phyloP scores from a whole-genome alignment of 2,797 vertebrate genomes.

The Tinamus major region DNA sequence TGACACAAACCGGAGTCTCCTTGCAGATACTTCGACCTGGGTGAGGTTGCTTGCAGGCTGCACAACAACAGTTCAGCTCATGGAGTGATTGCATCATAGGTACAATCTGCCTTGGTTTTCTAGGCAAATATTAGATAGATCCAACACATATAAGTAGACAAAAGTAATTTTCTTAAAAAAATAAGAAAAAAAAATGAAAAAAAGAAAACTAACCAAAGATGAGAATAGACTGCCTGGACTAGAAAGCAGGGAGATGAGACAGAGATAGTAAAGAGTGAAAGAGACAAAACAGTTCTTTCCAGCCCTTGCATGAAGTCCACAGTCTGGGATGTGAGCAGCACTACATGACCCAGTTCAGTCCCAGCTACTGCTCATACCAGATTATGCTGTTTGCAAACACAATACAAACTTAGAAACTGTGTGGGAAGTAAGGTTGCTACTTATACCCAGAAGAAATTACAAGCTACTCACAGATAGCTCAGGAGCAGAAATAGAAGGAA shows the following conservation, averaged over 20 bases:
- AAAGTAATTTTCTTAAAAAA: neutral
- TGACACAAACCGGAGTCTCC: neutral
- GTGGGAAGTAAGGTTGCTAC: slow-evolving; percentile 42
- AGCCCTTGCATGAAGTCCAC: neutral
- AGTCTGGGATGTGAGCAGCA: neutral
- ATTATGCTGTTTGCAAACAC: slow-evolving; percentile 49
- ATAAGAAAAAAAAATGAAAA: neutral
- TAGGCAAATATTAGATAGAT: neutral
- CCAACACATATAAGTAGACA: neutral
- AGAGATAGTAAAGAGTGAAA: neutral
- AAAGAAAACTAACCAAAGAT: neutral
- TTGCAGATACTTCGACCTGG: neutral
- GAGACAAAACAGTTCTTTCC: neutral
- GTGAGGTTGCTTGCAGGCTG: neutral
- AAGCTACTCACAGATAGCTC: slow-evolving; percentile 30
- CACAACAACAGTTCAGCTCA: neutral
- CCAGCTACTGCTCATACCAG: neutral
- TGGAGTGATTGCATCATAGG: neutral
- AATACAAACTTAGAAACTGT: slow-evolving; percentile 6
- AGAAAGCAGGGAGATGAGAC: neutral
- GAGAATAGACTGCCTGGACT: neutral
- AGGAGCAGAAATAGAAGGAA: slow-evolving; percentile 60
- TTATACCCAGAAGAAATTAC: slow-evolving; percentile 37
- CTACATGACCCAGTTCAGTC: neutral
- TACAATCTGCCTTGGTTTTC: neutral